Evolutionary conservation across 2,113 vertebrate genomes (phyloP), one percentile per base, ranked within the genome.

Genomic region (Lipophrys pholis): DNA sequence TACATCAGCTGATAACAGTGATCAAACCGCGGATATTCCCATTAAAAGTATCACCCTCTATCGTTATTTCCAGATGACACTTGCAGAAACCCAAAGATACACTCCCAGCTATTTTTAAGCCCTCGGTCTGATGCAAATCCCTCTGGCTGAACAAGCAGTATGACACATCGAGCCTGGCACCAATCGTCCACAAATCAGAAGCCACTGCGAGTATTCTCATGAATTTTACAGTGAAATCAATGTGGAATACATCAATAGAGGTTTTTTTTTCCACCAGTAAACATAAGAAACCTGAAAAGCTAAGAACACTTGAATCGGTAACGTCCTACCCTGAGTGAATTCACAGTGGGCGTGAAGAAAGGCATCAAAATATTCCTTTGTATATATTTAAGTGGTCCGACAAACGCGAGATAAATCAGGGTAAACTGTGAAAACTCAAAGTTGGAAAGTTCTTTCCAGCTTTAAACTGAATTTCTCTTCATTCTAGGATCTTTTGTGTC

Each of bases 161-260:
- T 86, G 85, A 86, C 73, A 82, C 78, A 83, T 76, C 11, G 7
- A 35, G 77, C 52, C 81, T 82, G 79, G 78, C 84, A 82, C 59
- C 70, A 52, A 78, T 54, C 8, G 3, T 76, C 74, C 38, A 66
- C 62, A 69, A 76, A 82, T 78, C 78, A 71, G 41, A 67, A 69
- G 51, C 60, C 16, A 42, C 52, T 72, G 49, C 39, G 48, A 73
- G 56, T 53, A 60, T 80, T 62, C 60, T 73, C 82, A 72, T 75
- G 40, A 75, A 85, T 83, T 81, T 80, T 59, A 62, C 79, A 86
- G 68, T 56, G 36, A 48, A 77, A 81, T 81, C 69, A 70, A 43
- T 64, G 55, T 17, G 21, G 10, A 69, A 69, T 62, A 48, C 17
- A 57, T 41, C 30, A 65, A 48, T 56, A 61, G 6, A 21, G 68